phyloP scores from a whole-genome alignment of 2,113 vertebrate genomes.

The Phoenicopterus ruber region DNA sequence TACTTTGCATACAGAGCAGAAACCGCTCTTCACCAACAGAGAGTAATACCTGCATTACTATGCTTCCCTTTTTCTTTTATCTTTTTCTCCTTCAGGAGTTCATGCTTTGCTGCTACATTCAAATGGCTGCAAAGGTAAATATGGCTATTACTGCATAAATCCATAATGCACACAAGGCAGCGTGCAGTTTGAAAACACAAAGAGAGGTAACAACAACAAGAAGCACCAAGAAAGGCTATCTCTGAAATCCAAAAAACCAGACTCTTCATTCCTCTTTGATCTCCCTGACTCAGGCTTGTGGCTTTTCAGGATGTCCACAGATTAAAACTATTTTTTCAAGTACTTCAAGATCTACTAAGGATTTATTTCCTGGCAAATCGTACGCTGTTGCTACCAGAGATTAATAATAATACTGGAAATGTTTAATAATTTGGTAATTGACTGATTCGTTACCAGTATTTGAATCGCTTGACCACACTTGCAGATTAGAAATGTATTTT shows the following conservation, averaged over 20 bases:
- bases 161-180: neutral
- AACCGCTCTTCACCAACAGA: neutral
- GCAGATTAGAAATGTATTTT: slow-evolving; percentile 29
- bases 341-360: neutral
- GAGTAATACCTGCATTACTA: neutral
- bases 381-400: neutral
- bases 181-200: neutral
- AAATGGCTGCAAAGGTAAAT: slow-evolving; percentile 12
- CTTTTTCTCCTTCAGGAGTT: neutral
- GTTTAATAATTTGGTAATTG: slow-evolving; percentile 40
- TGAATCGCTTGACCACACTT: slow-evolving; percentile 46
- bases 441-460: slow-evolving; percentile 46
- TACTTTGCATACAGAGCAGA: neutral
- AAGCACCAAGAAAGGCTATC: neutral
- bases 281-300: neutral
- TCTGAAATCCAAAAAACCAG: neutral
- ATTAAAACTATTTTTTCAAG: slow-evolving; percentile 14
- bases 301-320: neutral
- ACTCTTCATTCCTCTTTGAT: neutral
- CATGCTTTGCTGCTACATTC: neutral
- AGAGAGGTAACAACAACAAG: neutral
- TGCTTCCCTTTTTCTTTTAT: neutral
- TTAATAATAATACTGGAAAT: slow-evolving; percentile 12
- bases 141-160: slow-evolving; percentile 15
- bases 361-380: neutral